A percentile compares a stretch with the other conserved stretches of the same genome.
Conservation (phyloP, 1,140 invertebrate species). For the Plectrocnemia conspersa region DNA sequence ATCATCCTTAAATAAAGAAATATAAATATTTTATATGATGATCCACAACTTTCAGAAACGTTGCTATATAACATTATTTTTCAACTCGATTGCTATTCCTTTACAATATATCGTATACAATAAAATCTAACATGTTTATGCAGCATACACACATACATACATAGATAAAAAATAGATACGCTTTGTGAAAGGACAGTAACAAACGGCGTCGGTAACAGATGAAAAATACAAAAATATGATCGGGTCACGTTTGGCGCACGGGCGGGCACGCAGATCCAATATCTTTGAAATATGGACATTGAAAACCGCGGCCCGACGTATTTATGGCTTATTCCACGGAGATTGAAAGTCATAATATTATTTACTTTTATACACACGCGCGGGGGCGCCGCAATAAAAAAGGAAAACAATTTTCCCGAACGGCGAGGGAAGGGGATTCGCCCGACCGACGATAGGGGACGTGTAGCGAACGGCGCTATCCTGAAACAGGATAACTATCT, state of each 20-base stretch:
- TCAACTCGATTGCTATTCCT: no score
- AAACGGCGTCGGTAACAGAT: slow-evolving; percentile 26
- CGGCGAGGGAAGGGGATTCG: background rate
- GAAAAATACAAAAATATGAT: slow-evolving; percentile 29
- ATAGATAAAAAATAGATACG: background rate
- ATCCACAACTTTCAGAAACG: no score
- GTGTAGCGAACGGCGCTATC: no score
- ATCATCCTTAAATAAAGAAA: no score
- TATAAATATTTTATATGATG: no score
- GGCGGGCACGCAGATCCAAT: slow-evolving; percentile 25
- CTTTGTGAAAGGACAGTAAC: slow-evolving; percentile 13
- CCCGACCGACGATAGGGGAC: background rate
- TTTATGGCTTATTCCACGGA: slow-evolving; percentile 35
- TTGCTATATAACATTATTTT: no score
- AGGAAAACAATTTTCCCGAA: slow-evolving; percentile 2
- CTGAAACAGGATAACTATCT: no score
- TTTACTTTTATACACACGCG: slow-evolving; percentile 30
- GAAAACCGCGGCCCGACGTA: slow-evolving; percentile 33
- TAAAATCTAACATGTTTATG: no score
- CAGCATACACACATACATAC: background rate
- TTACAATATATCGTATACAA: no score
- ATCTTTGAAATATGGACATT: slow-evolving; percentile 36
- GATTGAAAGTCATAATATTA: slow-evolving; percentile 35
- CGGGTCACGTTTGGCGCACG: slow-evolving; percentile 26
- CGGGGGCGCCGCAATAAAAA: background rate